Base-by-base conservation (phyloP, 2,888 invertebrate genomes). In the Yponomeuta plumbellus region DNA sequence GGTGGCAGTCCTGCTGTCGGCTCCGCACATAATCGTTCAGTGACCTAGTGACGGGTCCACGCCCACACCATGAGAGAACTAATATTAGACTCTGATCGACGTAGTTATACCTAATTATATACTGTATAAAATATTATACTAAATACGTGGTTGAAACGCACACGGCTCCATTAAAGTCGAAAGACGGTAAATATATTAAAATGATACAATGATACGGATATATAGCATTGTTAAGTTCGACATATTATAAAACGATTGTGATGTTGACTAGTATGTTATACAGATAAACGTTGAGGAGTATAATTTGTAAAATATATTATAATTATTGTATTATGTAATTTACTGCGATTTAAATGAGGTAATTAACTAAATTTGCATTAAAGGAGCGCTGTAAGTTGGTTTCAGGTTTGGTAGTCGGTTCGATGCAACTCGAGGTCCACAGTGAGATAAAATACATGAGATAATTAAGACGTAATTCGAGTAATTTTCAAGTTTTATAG, bases 11-110 rank as follows among this genome's bases (percentile, higher is more conserved):
- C 93, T 98, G 78, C 93, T 96, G 76, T 97, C 97, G 74, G 98
- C 98, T 80, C 98, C 98, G 74, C 97, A 98, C 92, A 97, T 98
- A 87, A 97, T 97, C 88, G 97, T 97, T 88, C 97, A 97, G 93
- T 97, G 94, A 88, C 69, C 70, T 72, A 70, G 71, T 70, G 67
- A 67, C 71, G 64, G 61, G 58, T 52, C 68, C 64, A 64, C 66
- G 39, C 66, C 44, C 66, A 67, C 66, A 66, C 68, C 67, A 67
- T 65, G 68, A 70, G 89, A 89, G 89, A 88, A 88, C 80, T 89
- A 86, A 85, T 84, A 72, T 81, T 83, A 86, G 80, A 70, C 69
- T 72, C 68, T 69, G 70, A 70, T 74, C 70, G 69, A 74, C 78
- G 73, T 81, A 81, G 79, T 75, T 80, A 78, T 84, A 80, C 77